Evolutionary conservation across 2,888 invertebrate genomes (phyloP).

Genomic region (Epistrophe eligans): DNA sequence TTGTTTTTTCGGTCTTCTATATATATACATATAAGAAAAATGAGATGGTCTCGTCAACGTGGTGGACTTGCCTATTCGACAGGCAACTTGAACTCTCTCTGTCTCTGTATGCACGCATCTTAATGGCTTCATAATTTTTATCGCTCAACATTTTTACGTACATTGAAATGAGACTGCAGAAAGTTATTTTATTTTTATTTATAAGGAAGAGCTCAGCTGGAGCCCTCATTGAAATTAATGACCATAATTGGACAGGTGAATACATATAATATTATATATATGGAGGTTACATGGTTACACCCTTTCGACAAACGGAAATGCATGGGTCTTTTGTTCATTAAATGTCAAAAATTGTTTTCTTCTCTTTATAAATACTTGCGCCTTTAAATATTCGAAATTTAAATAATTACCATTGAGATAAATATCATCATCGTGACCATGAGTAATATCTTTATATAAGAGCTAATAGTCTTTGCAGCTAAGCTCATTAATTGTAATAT

Average conservation of each 20-base stretch:
- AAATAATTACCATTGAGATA: slow-evolving; percentile 52
- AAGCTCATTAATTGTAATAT: too few relatives aligned
- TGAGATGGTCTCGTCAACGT: neutral
- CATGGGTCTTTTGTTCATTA: slow-evolving; percentile 36
- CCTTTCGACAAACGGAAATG: slow-evolving; percentile 21
- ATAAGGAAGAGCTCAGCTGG: slow-evolving; percentile 56
- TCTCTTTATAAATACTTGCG: neutral
- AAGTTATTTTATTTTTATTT: slow-evolving; percentile 8
- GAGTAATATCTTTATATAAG: too few relatives aligned
- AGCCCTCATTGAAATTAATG: slow-evolving; percentile 67
- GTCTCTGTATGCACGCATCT: slow-evolving; percentile 22
- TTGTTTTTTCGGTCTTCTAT: neutral
- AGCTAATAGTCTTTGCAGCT: too few relatives aligned
- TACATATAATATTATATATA: neutral
- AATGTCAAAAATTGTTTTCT: slow-evolving; percentile 49
- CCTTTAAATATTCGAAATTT: slow-evolving; percentile 21
- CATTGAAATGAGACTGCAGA: slow-evolving; percentile 60
- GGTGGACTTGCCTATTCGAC: neutral
- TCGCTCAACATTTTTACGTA: slow-evolving; percentile 61
- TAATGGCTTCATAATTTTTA: slow-evolving; percentile 75
- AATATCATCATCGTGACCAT: slow-evolving; percentile 30
- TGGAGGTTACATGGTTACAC: slow-evolving; percentile 24
- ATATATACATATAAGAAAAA: too few relatives aligned
- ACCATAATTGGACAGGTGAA: slow-evolving; percentile 72
- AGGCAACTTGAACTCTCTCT: slow-evolving; percentile 29